phyloP scores from a whole-genome alignment of 2,888 invertebrate species.

The Myathropa florea region DNA sequence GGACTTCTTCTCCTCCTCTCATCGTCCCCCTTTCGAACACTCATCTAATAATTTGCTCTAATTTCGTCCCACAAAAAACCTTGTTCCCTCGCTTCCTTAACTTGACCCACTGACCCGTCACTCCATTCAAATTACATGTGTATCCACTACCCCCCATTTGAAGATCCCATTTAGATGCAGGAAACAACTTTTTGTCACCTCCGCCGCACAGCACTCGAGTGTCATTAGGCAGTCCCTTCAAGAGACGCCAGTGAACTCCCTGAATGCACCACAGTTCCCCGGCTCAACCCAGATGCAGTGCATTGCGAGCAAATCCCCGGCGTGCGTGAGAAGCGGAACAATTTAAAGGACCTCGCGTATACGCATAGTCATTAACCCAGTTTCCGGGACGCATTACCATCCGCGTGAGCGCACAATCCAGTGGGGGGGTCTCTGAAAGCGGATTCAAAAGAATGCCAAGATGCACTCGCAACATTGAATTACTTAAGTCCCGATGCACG shows the following conservation, averaged over 20 bases:
- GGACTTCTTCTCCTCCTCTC: too few species aligned
- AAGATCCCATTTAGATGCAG: too few species aligned
- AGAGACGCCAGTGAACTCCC: not conserved
- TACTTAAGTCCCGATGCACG: not conserved
- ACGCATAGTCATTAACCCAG: slow-evolving; percentile 60
- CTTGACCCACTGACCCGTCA: not conserved
- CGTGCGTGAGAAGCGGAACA: not conserved
- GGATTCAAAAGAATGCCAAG: not conserved
- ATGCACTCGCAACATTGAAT: slow-evolving; percentile 21
- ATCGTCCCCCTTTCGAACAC: too few species aligned
- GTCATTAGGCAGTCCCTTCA: not conserved
- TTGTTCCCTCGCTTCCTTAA: not conserved
- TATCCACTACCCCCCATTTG: not conserved
- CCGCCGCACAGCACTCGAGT: not conserved
- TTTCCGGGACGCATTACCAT: slow-evolving; percentile 1
- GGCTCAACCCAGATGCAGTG: not conserved
- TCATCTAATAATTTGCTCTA: too few species aligned
- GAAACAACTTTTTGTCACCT: not conserved
- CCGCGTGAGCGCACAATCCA: not conserved
- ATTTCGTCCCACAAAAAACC: not conserved
- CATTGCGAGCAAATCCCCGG: not conserved
- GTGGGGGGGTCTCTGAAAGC: not conserved
- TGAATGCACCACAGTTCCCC: not conserved
- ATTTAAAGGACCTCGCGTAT: slow-evolving; percentile 14
- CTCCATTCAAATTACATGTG: not conserved